phyloP scores from a whole-genome alignment of 1,140 invertebrate species.

The Mesaphorura yosii region DNA sequence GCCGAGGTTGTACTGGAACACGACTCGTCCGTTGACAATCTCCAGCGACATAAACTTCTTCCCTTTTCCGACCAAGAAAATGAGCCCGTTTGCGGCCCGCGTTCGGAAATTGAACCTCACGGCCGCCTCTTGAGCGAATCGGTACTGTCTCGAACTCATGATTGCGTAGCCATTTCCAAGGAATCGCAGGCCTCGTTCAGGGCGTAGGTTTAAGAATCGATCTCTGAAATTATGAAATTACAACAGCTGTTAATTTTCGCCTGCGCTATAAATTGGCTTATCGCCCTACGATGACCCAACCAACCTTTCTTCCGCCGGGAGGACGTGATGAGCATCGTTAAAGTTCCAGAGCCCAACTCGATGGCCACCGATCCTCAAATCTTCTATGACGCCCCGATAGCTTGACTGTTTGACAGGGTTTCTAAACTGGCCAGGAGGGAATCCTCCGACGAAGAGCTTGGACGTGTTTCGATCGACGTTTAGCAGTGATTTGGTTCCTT shows the following conservation, averaged over 20 bases:
- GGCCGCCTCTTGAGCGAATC: conserved; percentile 41
- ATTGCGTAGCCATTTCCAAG: conserved; percentile 73
- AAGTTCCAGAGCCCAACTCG: conserved; percentile 94
- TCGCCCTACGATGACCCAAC: background rate
- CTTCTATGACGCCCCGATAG: conserved; percentile 83
- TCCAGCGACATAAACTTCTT: conserved; percentile 72
- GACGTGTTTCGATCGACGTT: conserved; percentile 74
- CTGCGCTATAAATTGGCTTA: background rate
- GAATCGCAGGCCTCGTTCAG: conserved; percentile 64
- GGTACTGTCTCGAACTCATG: conserved; percentile 48
- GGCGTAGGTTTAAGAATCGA: conserved; percentile 48
- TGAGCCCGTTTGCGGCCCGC: conserved; percentile 66
- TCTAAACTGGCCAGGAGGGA: conserved; percentile 54
- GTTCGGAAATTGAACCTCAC: conserved; percentile 75
- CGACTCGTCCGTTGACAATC: conserved; percentile 38
- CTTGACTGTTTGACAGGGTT: conserved; percentile 52
- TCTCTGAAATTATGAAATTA: conserved; percentile 39
- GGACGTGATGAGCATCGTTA: conserved; percentile 57
- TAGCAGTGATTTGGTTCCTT: conserved; percentile 63
- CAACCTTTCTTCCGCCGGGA: conserved; percentile 59
- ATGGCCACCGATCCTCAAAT: conserved; percentile 73
- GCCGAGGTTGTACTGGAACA: conserved; percentile 53
- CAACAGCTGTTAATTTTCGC: background rate
- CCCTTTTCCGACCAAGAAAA: conserved; percentile 68
- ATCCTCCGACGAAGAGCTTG: conserved; percentile 81